Base-by-base conservation (phyloP, 2,888 invertebrate genomes). In the Lepeophtheirus nordmannii region DNA sequence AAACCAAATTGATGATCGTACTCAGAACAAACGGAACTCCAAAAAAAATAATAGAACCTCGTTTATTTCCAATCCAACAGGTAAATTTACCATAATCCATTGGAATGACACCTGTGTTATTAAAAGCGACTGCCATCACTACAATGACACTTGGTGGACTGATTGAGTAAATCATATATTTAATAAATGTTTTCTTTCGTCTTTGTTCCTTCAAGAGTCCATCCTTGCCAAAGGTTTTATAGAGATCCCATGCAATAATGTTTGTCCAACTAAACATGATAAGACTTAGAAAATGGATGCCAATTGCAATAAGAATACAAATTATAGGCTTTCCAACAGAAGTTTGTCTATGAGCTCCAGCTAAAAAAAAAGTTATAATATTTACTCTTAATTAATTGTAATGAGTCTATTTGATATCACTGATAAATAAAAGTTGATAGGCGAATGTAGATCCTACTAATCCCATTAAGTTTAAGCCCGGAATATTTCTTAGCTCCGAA, bases 221-320 rank as follows among this genome's bases (percentile, higher is more conserved):
- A 20, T 65, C 64, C 59, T 69, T 71, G 5, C 74, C 74, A 69
- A 77, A 77, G 3, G 76, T 76, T 23, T 72, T 68, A 70, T 71
- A 76, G 7, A 76, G 71, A 68, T 76, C 76, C 68, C 72, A 76
- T 10, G 76, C 73, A 73, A 76, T 76, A 3, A 76, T 74, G 68
- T 76, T 77, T 73, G 74, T 76, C 76, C 76, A 77, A 70, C 75
- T 75, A 64, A 76, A 75, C 2, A 74, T 72, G 0, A 74, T 71
- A 10, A 77, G 70, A 64, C 74, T 73, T 17, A 72, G 70, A 69
- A 73, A 77, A 68, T 77, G 77, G 9, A 75, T 69, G 1, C 72
- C 38, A 10, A 74, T 70, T 0, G 75, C 75, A 2, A 74, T 72
- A 1, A 70, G 67, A 8, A 71, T 70, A 68, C 77, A 77, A 1